These are phyloP conservation scores for Drosophila varians DNA, from an alignment of 1,140 invertebrate species.

Conservation along the genomic window DNA sequence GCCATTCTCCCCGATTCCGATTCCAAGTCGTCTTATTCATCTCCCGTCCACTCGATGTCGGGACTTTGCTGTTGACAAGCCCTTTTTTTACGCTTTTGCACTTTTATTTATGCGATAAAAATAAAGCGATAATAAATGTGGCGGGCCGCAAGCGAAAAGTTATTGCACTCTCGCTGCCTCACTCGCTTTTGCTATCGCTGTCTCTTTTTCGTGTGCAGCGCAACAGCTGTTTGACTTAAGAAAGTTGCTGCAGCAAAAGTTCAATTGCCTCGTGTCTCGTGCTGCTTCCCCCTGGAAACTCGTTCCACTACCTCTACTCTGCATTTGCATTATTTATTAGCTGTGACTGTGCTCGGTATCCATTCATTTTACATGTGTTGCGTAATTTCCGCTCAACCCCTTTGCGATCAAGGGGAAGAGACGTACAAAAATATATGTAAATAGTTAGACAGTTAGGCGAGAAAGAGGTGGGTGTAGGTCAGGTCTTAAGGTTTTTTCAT, in stretches of 20 bases:
- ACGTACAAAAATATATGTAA: no score
- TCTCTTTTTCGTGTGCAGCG: slow-evolving; percentile 25
- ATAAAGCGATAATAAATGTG: slow-evolving; percentile 78
- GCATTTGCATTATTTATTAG: slow-evolving; percentile 80
- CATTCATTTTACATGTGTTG: slow-evolving; percentile 69
- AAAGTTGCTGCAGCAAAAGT: slow-evolving; percentile 70
- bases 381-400: slow-evolving; percentile 65
- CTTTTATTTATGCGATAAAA: slow-evolving; percentile 80
- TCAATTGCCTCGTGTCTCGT: slow-evolving; percentile 59
- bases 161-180: slow-evolving; percentile 72
- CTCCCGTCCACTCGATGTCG: slow-evolving; percentile 14
- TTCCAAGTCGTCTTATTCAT: no score
- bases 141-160: slow-evolving; percentile 66
- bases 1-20: slow-evolving; percentile 21
- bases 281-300: slow-evolving; percentile 1
- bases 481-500: slow-evolving; percentile 41
- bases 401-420: slow-evolving; percentile 2
- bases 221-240: slow-evolving; percentile 74
- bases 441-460: background rate
- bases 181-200: slow-evolving; percentile 27
- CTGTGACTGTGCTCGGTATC: slow-evolving; percentile 56
- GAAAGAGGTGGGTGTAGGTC: slow-evolving; percentile 55
- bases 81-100: slow-evolving; percentile 58
- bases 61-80: slow-evolving; percentile 54
- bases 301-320: slow-evolving; percentile 22